Evolutionary conservation across 2,113 vertebrate genomes (phyloP).

Genomic region (Triplophysa rosa): DNA sequence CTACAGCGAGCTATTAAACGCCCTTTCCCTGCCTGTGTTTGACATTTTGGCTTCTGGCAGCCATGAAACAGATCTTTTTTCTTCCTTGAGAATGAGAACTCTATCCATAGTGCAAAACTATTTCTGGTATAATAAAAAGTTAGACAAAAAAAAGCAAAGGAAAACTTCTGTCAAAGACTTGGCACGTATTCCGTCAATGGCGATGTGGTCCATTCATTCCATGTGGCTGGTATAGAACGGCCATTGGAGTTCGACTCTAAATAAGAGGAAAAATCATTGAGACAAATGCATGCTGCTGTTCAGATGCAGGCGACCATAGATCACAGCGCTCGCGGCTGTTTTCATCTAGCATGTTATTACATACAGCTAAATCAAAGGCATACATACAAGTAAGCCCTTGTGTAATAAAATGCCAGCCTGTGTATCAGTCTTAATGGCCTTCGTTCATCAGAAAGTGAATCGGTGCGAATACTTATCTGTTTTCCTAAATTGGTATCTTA

Average conservation of each 20-base stretch:
- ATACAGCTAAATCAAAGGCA: conserved; percentile 30
- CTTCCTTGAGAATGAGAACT: neutral
- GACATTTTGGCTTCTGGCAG: conserved; percentile 44
- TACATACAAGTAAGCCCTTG: conserved; percentile 21
- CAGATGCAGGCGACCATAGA: conserved; percentile 37
- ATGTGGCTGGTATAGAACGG: neutral
- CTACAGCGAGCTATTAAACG: conserved; percentile 27
- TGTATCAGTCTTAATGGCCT: conserved; percentile 18
- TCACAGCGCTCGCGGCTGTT: conserved; percentile 30
- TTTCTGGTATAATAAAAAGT: neutral
- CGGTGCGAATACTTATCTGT: neutral
- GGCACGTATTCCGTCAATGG: neutral
- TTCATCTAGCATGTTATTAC: conserved; percentile 25
- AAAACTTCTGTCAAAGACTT: conserved; percentile 12
- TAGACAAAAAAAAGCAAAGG: neutral
- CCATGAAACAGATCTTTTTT: conserved; percentile 23
- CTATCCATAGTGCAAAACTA: conserved; percentile 8
- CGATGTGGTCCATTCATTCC: conserved; percentile 1
- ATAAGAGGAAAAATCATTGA: conserved; percentile 22
- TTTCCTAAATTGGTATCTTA: conserved; percentile 27
- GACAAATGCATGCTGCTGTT: conserved; percentile 34
- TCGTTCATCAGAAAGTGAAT: conserved; percentile 16
- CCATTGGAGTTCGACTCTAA: conserved; percentile 26
- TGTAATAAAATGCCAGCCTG: conserved; percentile 15
- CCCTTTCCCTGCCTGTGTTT: conserved; percentile 9